These are phyloP conservation scores for Tribolium freemani DNA, from an alignment of 2,888 invertebrate genomes.

Conservation along the genomic window DNA sequence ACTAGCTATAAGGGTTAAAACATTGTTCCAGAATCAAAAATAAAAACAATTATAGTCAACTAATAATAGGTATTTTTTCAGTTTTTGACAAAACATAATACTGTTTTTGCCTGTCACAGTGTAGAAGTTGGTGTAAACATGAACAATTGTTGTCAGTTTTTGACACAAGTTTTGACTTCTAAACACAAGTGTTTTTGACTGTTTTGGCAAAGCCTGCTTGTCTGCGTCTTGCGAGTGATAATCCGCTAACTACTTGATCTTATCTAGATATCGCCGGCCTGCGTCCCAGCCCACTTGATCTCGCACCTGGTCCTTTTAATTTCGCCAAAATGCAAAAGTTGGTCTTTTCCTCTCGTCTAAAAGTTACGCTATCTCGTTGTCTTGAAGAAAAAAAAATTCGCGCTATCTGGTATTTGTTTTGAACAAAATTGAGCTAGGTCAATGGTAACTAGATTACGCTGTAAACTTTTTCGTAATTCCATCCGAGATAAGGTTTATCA, in stretches of 20 bases:
- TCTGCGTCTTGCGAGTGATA: neutral
- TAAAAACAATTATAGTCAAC: too few relatives aligned
- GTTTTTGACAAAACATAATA: too few relatives aligned
- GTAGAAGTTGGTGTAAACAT: too few relatives aligned
- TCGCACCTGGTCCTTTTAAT: neutral
- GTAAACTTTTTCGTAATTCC: constrained; percentile 41
- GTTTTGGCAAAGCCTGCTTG: too few relatives aligned
- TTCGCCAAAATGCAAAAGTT: neutral
- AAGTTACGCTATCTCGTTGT: neutral
- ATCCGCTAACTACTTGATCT: neutral
- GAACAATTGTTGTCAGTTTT: too few relatives aligned
- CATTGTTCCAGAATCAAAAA: too few relatives aligned
- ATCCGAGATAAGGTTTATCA: constrained; percentile 29
- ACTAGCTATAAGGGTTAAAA: too few relatives aligned
- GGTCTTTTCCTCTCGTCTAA: too few relatives aligned
- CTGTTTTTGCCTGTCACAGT: too few relatives aligned
- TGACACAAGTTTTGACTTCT: too few relatives aligned
- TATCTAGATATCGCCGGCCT: neutral
- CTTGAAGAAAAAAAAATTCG: neutral
- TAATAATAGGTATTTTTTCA: too few relatives aligned
- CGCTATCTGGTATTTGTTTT: constrained; percentile 36
- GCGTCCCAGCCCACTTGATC: neutral
- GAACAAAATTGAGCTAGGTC: constrained; percentile 46
- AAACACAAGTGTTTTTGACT: too few relatives aligned
- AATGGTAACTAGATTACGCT: constrained; percentile 45